Conservation (phyloP, 1,140 invertebrate genomes). For the Drosophila fuyamai region DNA sequence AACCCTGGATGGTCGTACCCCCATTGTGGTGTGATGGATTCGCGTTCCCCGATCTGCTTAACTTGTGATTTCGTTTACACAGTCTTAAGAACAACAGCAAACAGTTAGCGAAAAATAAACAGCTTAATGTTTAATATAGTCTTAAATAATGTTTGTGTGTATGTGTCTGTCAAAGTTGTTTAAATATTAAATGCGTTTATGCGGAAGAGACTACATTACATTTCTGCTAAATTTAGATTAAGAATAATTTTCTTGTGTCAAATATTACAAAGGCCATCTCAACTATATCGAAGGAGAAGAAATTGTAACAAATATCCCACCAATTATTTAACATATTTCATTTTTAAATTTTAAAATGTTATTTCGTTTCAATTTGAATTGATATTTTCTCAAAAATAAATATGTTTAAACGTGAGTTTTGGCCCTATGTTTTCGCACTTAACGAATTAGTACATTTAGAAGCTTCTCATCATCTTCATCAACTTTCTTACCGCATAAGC, state of each 20-base stretch:
- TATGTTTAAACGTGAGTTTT: too few relatives aligned
- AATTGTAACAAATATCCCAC: slow-evolving; percentile 11
- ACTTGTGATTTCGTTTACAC: slow-evolving; percentile 71
- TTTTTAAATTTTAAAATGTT: background rate
- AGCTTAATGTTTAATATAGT: slow-evolving; percentile 72
- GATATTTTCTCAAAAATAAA: background rate
- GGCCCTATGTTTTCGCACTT: too few relatives aligned
- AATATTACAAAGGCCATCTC: background rate
- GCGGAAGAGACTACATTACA: slow-evolving; percentile 13
- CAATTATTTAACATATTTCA: background rate
- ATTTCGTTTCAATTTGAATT: too few relatives aligned
- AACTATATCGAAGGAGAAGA: too few relatives aligned
- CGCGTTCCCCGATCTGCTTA: slow-evolving; percentile 48
- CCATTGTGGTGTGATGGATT: slow-evolving; percentile 71
- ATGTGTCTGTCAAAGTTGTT: slow-evolving; percentile 51
- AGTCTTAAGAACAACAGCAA: slow-evolving; percentile 47
- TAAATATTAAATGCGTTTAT: slow-evolving; percentile 52
- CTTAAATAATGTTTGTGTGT: slow-evolving; percentile 78
- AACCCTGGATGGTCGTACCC: slow-evolving; percentile 78
- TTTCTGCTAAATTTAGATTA: background rate
- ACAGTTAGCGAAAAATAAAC: slow-evolving; percentile 30
- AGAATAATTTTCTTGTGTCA: background rate
- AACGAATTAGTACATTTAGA: background rate
- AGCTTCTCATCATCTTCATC: background rate
- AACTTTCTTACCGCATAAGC: slow-evolving; percentile 25